These are phyloP conservation scores for Nyleta sp. DNA, from an alignment of 2,888 invertebrate species.

Conservation along the genomic window DNA sequence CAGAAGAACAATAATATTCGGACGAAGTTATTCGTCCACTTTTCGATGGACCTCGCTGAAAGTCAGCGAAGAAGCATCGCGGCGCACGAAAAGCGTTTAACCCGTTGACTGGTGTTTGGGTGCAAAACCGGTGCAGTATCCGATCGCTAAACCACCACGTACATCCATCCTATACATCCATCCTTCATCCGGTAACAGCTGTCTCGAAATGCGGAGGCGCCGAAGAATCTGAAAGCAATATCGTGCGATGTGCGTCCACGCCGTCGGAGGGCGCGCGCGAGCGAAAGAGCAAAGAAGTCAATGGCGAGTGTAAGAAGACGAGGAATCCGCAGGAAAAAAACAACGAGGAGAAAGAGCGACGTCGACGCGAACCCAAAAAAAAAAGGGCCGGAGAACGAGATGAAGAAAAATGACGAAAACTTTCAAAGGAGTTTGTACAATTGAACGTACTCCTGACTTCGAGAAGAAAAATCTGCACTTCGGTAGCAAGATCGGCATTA, in stretches of 20 bases:
- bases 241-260: slow-evolving; percentile 68
- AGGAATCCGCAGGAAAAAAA: slow-evolving; percentile 51
- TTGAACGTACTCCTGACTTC: background rate
- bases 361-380: slow-evolving; percentile 37
- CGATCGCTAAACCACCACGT: slow-evolving; percentile 52
- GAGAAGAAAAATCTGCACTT: background rate
- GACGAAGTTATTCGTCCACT: no score
- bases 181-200: slow-evolving; percentile 75
- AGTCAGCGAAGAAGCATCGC: background rate
- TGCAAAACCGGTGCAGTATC: slow-evolving; percentile 55
- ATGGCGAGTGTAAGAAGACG: slow-evolving; percentile 61
- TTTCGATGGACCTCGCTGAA: no score
- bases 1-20: no score
- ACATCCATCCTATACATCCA: slow-evolving; percentile 61
- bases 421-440: no score
- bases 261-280: slow-evolving; percentile 47
- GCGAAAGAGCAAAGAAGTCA: slow-evolving; percentile 58
- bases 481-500: slow-evolving; percentile 34
- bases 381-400: slow-evolving; percentile 50
- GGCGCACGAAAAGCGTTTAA: slow-evolving; percentile 42
- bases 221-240: slow-evolving; percentile 78
- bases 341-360: slow-evolving; percentile 54
- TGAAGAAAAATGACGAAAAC: slow-evolving; percentile 61
- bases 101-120: slow-evolving; percentile 49
- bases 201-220: slow-evolving; percentile 74